Evolutionary conservation across 2,113 vertebrate genomes (phyloP).

Genomic region (Eudyptes chrysolophus): DNA sequence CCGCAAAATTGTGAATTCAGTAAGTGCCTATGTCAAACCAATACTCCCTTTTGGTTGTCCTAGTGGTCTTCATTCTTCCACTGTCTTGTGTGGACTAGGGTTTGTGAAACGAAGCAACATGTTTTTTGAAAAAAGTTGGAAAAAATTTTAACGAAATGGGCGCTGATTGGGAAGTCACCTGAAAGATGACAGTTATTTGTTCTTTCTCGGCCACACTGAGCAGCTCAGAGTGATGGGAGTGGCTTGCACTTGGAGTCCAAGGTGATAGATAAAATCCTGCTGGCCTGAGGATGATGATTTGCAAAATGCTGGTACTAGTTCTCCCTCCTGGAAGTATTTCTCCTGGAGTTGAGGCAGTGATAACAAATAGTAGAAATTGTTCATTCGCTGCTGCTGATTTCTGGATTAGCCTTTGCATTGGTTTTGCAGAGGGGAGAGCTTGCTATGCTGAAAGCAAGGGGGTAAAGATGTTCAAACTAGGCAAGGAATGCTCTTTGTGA

Average conservation of each 20-base stretch:
- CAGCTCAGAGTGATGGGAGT: background rate
- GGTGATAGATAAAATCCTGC: background rate
- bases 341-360: background rate
- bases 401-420: background rate
- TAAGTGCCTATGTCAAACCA: background rate
- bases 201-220: background rate
- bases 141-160: fast-evolving
- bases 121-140: background rate
- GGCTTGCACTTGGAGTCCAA: background rate
- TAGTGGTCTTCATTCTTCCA: background rate
- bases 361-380: background rate
- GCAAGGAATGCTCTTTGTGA: background rate
- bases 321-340: background rate
- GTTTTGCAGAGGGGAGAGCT: background rate
- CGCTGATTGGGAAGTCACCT: background rate
- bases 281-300: background rate
- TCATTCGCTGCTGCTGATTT: background rate
- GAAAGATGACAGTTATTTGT: background rate
- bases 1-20: background rate
- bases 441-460: background rate
- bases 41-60: background rate
- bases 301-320: background rate
- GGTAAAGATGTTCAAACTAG: background rate
- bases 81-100: background rate
- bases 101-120: background rate